These are phyloP conservation scores for Pseudochirops corinnae DNA, from an alignment of 2,797 vertebrate genomes.

Conservation along the genomic window DNA sequence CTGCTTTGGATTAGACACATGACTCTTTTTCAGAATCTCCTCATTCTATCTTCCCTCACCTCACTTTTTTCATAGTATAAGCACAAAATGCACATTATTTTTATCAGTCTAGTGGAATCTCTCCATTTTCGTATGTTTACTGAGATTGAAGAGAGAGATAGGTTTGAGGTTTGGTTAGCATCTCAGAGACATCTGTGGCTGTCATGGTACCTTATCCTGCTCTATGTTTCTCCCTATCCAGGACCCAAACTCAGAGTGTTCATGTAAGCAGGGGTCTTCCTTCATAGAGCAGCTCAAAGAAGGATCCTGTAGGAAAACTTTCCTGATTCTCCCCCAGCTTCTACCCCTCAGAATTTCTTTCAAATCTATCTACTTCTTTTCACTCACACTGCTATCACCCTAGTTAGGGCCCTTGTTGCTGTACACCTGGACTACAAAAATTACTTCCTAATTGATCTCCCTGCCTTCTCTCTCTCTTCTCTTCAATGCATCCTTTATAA, in stretches of 20 bases:
- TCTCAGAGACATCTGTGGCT: background rate
- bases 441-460: background rate
- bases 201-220: background rate
- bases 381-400: background rate
- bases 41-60: background rate
- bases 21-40: background rate
- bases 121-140: background rate
- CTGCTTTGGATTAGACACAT: background rate
- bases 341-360: background rate
- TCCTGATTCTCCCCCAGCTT: background rate
- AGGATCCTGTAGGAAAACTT: background rate
- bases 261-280: background rate
- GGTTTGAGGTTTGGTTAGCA: background rate
- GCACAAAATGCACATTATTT: background rate
- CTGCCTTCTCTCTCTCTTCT: background rate
- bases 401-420: background rate
- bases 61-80: background rate
- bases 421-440: background rate
- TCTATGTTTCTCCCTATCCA: background rate
- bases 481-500: background rate
- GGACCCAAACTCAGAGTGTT: background rate
- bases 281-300: background rate
- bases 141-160: slow-evolving; percentile 12
- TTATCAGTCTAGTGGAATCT: background rate
- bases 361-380: background rate